A percentile compares a stretch with the other conserved stretches of the same genome.
These are phyloP conservation scores for Cephalotes varians DNA, from an alignment of 2,888 invertebrate genomes.

Conservation along the genomic window DNA sequence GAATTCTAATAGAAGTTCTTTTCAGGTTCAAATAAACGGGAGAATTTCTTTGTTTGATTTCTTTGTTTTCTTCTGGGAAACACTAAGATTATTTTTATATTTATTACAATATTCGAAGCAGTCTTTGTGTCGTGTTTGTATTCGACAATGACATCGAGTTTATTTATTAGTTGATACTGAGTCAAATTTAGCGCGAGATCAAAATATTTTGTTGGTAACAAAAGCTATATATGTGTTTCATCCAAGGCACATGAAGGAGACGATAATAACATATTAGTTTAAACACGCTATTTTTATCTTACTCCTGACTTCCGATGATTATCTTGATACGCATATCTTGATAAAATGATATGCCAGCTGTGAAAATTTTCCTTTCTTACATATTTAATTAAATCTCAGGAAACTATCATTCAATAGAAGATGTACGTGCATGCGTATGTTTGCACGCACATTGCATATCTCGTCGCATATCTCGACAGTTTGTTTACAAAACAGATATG, in stretches of 20 bases:
- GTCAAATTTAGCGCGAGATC: not conserved
- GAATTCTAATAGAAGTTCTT: not conserved
- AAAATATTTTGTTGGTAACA: not conserved
- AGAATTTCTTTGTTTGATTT: not conserved
- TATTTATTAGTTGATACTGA: not conserved
- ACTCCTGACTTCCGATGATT: not conserved
- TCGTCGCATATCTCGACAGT: not conserved
- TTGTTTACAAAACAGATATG: not conserved
- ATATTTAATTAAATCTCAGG: not conserved
- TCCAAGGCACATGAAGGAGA: not conserved
- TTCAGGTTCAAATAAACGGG: not conserved
- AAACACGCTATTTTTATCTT: not conserved
- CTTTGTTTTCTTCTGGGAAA: constrained; percentile 10
- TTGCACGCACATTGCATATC: not conserved
- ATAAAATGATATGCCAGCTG: not conserved
- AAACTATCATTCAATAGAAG: not conserved
- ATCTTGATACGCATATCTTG: not conserved
- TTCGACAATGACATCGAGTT: not conserved
- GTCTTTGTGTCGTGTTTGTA: not conserved
- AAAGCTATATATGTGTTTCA: not conserved
- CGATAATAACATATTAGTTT: not conserved
- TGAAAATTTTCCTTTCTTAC: not conserved
- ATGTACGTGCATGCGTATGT: too few species aligned
- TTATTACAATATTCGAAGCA: not conserved
- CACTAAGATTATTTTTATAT: not conserved